phyloP scores from a whole-genome alignment of 2,113 vertebrate genomes.

The Pedetes capensis region DNA sequence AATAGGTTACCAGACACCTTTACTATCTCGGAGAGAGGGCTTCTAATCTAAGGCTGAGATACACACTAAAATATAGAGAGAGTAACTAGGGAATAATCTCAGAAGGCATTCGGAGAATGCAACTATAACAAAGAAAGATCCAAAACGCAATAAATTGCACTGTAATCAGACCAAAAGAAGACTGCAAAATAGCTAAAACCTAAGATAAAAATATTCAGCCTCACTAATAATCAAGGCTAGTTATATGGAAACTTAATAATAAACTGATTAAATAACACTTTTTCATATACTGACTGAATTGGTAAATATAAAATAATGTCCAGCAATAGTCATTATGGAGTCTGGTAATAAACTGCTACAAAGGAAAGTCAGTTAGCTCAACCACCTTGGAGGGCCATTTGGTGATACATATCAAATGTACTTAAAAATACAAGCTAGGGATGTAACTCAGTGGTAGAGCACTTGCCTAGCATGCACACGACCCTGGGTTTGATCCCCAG shows the following conservation, averaged over 20 bases:
- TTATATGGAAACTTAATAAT: neutral
- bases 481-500: no score
- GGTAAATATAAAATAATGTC: conserved; percentile 1
- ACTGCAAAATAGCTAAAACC: neutral
- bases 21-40: neutral
- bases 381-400: neutral
- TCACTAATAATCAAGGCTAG: conserved; percentile 14
- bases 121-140: conserved; percentile 29
- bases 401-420: neutral
- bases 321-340: neutral
- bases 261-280: neutral
- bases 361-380: neutral
- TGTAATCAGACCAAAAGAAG: neutral
- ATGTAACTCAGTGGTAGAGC: no score
- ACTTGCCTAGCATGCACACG: no score
- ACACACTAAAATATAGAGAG: neutral
- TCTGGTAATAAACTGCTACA: neutral
- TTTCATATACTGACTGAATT: neutral
- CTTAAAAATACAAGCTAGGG: no score
- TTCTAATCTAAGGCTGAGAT: neutral
- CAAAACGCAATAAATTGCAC: neutral
- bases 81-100: neutral
- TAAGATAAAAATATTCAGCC: neutral
- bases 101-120: neutral
- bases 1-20: neutral